Evolutionary conservation across 2,888 invertebrate genomes (phyloP), one percentile per base, ranked within the genome.

Genomic region (Agonopterix alstromeriana): DNA sequence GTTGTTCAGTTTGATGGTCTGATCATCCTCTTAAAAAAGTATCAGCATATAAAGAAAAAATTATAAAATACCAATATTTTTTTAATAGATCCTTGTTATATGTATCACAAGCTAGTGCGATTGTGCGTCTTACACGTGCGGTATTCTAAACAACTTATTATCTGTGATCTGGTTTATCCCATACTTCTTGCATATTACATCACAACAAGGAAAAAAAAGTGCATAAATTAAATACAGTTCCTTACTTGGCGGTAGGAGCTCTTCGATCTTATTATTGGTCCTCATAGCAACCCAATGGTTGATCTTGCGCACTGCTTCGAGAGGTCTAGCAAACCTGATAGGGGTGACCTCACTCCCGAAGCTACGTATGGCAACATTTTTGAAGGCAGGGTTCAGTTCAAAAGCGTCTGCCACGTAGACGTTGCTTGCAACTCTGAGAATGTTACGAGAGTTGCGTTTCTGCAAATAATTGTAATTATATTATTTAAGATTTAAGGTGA

Each of bases 211-310:
- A 38, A 38, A 38, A 38, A 38, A 38, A 10, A n/a, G 10, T 38
- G 10, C 38, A 10, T 38, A 42, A n/a, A 14, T 17, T 10, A 14
- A 10, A 27, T 14, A 17, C 0, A 38, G 4, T 38, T 9, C 11
- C 46, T 56, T 82, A 93, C 93, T 91, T 67, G 91, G 82, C 5
- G 77, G 61, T 35, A 93, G 71, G 14, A 94, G 68, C 48, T 92
- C 83, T 35, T 88, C 77, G 17, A 97, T 94, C 62, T 91, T 92
- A 27, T 92, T 90, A 36, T 91, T 83, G 0, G 97, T 96, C 46
- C 92, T 77, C 7, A 86, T 77, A 46, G 90, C 88, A 1, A 95
- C 92, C 94, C 95, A 97, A 4, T 78, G 66, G 67, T 97, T 97
- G 46, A 97, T 94, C 11, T 67, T 69, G 2, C 73, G 56, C 0